Percentiles rank a stretch among this genome's conserved stretches.
phyloP scores from a whole-genome alignment of 1,140 invertebrate species.

The Drosophila ogumai region DNA sequence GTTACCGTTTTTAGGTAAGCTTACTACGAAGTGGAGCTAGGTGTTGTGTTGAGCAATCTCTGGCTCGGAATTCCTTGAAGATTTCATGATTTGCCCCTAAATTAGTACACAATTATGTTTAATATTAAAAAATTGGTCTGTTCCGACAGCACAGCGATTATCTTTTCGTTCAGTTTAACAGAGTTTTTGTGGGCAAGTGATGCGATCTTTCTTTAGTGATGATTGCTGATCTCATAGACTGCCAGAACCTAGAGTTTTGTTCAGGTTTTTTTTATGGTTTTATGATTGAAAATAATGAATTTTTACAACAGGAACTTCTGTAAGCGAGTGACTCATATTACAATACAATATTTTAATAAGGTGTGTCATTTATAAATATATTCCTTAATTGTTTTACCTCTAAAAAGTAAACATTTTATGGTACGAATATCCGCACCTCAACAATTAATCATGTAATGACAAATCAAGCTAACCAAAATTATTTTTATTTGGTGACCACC shows the following conservation, averaged over 20 bases:
- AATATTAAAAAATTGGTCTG: conserved; percentile 29
- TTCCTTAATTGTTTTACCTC: conserved; percentile 3
- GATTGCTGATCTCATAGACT: conserved; percentile 30
- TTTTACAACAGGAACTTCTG: conserved; percentile 1
- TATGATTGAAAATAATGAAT: conserved; percentile 14
- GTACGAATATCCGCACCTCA: conserved; percentile 8
- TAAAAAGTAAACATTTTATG: background rate
- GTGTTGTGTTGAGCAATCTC: conserved; percentile 20
- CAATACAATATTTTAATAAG: conserved; percentile 13
- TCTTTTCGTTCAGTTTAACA: conserved; percentile 17
- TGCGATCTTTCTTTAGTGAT: conserved; percentile 19
- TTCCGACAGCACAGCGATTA: conserved; percentile 23
- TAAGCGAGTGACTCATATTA: conserved; percentile 5
- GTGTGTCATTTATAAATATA: conserved; percentile 18
- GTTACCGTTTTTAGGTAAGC: conserved; percentile 5
- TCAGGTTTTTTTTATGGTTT: conserved; percentile 1
- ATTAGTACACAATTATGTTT: conserved; percentile 38
- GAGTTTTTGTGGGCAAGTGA: conserved; percentile 9
- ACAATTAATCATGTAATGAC: conserved; percentile 47
- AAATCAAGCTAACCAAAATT: conserved; percentile 36
- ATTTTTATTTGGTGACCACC: conserved; percentile 33
- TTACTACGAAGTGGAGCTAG: conserved; percentile 1
- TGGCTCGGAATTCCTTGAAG: conserved; percentile 6
- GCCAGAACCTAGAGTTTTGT: background rate
- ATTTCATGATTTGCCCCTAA: conserved; percentile 10